Evolutionary conservation across 2,113 vertebrate species (phyloP), one percentile per base, ranked within the genome.

Genomic region (Arothron firmamentum): DNA sequence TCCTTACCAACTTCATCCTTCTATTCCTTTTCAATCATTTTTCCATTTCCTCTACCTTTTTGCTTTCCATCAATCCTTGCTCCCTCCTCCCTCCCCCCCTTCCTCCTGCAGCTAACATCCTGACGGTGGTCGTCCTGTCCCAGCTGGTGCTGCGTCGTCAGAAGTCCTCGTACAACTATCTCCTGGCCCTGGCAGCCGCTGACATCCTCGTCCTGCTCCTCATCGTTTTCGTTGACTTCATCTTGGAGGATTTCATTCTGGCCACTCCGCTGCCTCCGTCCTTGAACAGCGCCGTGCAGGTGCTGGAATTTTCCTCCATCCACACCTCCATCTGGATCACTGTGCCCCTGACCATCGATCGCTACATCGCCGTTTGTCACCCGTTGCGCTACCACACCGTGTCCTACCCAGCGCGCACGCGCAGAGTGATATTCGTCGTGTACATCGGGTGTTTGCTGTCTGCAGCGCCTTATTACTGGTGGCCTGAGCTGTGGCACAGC

Each of bases 291-390:
- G 85, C 93, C 1, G 92, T 99, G 15, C 94, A 95, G 77, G 94
- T 98, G 0, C 72, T 98, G 86, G 96, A 99, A 59, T 99, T 99
- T 86, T 96, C 94, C 16, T 95, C 96, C 77, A 95, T 98, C 77
- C 96, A 99, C 81, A 97, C 96, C 1, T 99, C 96, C 66, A 96
- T 98, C 28, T 98, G 96, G 96, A 96, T 98, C 69, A 96, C 96
- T 0, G 96, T 99, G 0, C 96, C 96, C 0, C 83, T 99, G 23
- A 99, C 96, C 1, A 90, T 98, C 0, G 96, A 99, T 62, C 91
- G 96, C 18, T 98, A 99, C 62, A 96, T 99, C 0, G 96, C 96
- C 0, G 96, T 98, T 52, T 99, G 96, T 78, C 95, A 98, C 77
- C 96, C 96, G 0, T 92, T 99, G n/a, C 93, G 91, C 64, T 98